Conservation (phyloP, 2,113 vertebrate genomes). For the Tupaia tana region DNA sequence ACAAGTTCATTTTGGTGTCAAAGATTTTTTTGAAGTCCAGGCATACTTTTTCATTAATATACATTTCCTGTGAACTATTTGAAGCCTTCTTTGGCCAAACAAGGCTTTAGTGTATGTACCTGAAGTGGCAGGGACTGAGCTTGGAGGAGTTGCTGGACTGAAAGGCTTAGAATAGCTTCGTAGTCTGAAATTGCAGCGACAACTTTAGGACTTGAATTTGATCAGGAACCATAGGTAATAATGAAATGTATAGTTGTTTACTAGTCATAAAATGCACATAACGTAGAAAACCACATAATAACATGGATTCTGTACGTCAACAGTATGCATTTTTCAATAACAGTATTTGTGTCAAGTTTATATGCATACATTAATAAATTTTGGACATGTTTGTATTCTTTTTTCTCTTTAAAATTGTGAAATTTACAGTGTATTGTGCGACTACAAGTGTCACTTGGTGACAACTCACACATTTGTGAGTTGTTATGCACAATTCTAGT, state of each 20-base stretch:
- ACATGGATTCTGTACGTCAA: neutral
- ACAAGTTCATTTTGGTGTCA: no score
- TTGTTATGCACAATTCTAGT: neutral
- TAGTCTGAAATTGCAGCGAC: neutral
- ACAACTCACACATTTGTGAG: neutral
- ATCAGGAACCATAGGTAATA: neutral
- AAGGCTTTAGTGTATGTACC: neutral
- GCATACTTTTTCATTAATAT: no score
- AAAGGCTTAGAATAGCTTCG: neutral
- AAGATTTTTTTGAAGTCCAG: no score
- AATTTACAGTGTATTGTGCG: neutral
- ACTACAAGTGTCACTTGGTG: neutral
- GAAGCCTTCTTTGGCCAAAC: neutral
- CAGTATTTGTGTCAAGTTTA: neutral
- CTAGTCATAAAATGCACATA: neutral
- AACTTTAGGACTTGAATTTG: neutral
- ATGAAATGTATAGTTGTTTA: neutral
- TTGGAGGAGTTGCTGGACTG: neutral
- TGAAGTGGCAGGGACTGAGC: neutral
- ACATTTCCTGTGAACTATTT: no score
- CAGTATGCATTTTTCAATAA: neutral
- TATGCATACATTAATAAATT: neutral
- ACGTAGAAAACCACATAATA: neutral
- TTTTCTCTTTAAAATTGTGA: slow-evolving; percentile 1
- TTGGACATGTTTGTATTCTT: neutral